Evolutionary conservation across 2,797 vertebrate species (phyloP).

Genomic region (Sebastes iracundus): DNA sequence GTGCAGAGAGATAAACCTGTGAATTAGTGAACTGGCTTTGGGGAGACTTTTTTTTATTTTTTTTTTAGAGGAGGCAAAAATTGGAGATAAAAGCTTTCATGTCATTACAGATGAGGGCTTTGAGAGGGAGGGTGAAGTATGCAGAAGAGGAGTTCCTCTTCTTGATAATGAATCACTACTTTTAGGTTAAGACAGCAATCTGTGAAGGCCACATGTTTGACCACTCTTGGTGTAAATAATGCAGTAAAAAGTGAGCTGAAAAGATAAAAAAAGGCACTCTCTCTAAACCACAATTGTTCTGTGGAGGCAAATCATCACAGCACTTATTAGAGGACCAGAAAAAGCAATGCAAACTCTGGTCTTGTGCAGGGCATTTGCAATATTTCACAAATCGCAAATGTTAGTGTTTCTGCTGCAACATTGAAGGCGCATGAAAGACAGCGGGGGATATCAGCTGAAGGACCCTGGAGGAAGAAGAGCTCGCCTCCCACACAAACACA

Average conservation of each 20-base stretch:
- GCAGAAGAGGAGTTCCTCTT: conserved; percentile 13
- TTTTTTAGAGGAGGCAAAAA: conserved; percentile 5
- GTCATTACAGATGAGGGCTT: conserved; percentile 8
- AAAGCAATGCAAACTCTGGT: neutral
- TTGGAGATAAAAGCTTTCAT: conserved; percentile 23
- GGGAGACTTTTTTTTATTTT: neutral
- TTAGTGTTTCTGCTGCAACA: conserved; percentile 31
- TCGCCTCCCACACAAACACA: conserved; percentile 72
- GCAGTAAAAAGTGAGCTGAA: neutral
- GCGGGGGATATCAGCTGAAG: conserved; percentile 42
- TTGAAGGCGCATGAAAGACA: conserved; percentile 23
- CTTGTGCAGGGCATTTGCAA: neutral
- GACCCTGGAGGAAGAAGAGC: conserved; percentile 67
- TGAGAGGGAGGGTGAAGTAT: neutral
- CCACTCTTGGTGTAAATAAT: neutral
- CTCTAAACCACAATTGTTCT: neutral
- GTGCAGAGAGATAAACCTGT: conserved; percentile 35
- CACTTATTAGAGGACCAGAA: neutral
- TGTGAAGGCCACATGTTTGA: neutral
- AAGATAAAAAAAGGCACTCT: neutral
- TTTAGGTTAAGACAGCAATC: neutral
- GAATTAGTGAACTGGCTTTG: conserved; percentile 31
- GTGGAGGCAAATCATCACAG: neutral
- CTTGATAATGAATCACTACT: conserved; percentile 3
- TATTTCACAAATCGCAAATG: neutral